A percentile compares a stretch with the other conserved stretches of the same genome.
Conservation (phyloP, 2,113 vertebrate genomes). For the Charadrius vociferus region DNA sequence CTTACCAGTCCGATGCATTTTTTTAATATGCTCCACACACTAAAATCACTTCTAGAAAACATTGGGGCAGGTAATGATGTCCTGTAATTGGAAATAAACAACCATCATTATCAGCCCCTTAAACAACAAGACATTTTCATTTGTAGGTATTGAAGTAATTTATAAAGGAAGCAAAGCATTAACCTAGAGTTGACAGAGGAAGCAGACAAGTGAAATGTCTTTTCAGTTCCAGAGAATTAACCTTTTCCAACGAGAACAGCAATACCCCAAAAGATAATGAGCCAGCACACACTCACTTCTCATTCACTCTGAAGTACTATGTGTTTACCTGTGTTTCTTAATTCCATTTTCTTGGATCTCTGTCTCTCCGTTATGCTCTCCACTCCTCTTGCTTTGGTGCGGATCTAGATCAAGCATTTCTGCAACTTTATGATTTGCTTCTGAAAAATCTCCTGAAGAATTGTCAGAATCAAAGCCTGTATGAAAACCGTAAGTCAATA, state of each 20-base stretch:
- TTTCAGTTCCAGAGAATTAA: not conserved
- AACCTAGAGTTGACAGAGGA: not conserved
- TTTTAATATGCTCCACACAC: slow-evolving; percentile 94
- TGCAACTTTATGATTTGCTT: slow-evolving; percentile 83
- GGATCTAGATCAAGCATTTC: slow-evolving; percentile 74
- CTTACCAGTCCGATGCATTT: slow-evolving; percentile 97
- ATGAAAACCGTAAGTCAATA: not conserved
- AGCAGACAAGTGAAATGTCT: not conserved
- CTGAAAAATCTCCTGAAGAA: slow-evolving; percentile 89
- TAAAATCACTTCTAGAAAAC: slow-evolving; percentile 92
- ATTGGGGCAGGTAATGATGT: slow-evolving; percentile 89
- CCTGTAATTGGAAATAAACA: slow-evolving; percentile 67
- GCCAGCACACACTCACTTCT: not conserved
- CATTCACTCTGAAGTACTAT: fast-evolving
- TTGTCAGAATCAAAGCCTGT: slow-evolving; percentile 95
- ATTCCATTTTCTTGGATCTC: slow-evolving; percentile 89
- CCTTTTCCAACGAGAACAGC: not conserved
- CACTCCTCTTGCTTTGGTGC: slow-evolving; percentile 59
- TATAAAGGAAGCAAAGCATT: not conserved
- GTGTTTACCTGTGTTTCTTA: slow-evolving; percentile 91
- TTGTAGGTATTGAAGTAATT: not conserved
- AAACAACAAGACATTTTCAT: not conserved
- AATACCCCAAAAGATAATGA: not conserved
- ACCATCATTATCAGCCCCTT: not conserved
- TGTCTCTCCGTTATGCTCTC: slow-evolving; percentile 79